phyloP scores from a whole-genome alignment of 2,797 vertebrate species.

The Oryzias dopingdopingensis region DNA sequence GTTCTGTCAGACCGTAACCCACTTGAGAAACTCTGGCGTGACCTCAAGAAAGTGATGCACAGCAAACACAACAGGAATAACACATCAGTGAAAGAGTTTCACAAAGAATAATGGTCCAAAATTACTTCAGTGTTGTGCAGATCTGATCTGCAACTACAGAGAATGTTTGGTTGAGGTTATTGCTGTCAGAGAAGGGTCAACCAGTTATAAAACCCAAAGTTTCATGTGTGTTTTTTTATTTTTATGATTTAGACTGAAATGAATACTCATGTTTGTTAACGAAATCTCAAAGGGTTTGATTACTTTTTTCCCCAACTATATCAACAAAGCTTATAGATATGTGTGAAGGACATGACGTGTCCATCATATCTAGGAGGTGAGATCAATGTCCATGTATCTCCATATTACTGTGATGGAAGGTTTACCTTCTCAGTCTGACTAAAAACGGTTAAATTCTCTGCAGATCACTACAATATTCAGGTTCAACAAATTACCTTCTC shows the following conservation, averaged over 20 bases:
- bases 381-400: too few species aligned
- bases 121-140: not conserved
- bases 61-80: not conserved
- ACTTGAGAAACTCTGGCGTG: not conserved
- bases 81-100: not conserved
- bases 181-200: not conserved
- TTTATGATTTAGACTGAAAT: too few species aligned
- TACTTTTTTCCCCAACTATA: too few species aligned
- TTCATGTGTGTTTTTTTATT: too few species aligned
- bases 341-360: too few species aligned
- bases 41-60: not conserved
- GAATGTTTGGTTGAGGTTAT: not conserved
- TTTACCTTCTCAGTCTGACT: too few species aligned
- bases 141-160: not conserved
- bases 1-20: not conserved
- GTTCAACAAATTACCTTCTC: constrained; percentile 3
- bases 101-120: not conserved
- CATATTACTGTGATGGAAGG: too few species aligned
- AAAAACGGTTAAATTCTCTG: too few species aligned
- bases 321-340: too few species aligned
- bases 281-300: too few species aligned
- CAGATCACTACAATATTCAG: not conserved
- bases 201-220: not conserved
- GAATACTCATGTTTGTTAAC: too few species aligned
- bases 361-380: too few species aligned